phyloP scores from a whole-genome alignment of 1,140 invertebrate genomes.

The Batillaria attramentaria region DNA sequence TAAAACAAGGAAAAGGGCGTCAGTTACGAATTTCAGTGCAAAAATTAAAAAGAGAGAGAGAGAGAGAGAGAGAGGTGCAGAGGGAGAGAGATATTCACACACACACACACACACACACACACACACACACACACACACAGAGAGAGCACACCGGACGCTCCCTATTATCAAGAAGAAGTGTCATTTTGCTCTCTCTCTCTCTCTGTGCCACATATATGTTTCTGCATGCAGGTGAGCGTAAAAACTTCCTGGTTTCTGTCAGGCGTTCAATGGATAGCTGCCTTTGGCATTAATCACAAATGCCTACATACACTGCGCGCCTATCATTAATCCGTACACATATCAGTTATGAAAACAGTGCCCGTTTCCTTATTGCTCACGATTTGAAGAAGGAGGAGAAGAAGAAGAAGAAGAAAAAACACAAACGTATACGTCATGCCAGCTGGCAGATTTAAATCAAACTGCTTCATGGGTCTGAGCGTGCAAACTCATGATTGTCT shows the following conservation, averaged over 20 bases:
- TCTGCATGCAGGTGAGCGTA: background rate
- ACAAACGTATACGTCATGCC: too few species aligned
- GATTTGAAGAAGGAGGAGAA: too few species aligned
- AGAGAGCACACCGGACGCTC: background rate
- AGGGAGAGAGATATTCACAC: background rate
- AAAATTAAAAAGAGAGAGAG: background rate
- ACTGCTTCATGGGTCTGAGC: too few species aligned
- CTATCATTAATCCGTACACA: too few species aligned
- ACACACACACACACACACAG: background rate
- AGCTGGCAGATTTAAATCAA: too few species aligned
- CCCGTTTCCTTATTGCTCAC: too few species aligned
- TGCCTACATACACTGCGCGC: too few species aligned
- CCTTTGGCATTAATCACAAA: background rate
- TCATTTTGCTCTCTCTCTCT: background rate
- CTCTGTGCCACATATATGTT: background rate
- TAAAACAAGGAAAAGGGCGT: too few species aligned
- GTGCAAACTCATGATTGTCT: too few species aligned
- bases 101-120: constrained; percentile 12
- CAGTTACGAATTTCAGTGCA: background rate
- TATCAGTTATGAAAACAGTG: too few species aligned
- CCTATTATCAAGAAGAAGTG: background rate
- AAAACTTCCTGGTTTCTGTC: background rate
- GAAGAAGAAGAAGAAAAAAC: too few species aligned
- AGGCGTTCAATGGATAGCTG: background rate
- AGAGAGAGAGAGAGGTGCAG: background rate